These are phyloP conservation scores for Dynastes grantii DNA, from an alignment of 2,888 invertebrate species.

Conservation along the genomic window DNA sequence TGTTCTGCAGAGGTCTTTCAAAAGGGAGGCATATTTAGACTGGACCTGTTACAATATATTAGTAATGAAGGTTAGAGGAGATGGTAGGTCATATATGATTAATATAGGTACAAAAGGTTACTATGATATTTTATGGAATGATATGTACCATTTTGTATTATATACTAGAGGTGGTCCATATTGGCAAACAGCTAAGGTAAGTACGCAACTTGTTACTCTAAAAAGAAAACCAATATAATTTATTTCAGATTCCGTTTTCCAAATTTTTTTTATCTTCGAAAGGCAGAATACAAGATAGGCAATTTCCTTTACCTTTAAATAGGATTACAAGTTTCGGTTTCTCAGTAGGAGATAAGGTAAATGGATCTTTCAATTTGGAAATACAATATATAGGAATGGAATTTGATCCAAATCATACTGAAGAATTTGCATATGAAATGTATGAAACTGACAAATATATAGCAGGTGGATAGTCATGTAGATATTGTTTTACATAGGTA, in stretches of 20 bases:
- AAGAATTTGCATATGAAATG: constrained; percentile 95
- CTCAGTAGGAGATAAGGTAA: constrained; percentile 83
- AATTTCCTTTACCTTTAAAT: constrained; percentile 76
- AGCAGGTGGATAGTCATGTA: constrained; percentile 73
- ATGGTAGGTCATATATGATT: constrained; percentile 92
- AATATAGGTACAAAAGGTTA: constrained; percentile 84
- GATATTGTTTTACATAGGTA: neutral
- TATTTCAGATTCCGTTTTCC: constrained; percentile 88
- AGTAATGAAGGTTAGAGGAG: constrained; percentile 89
- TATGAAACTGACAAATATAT: constrained; percentile 82
- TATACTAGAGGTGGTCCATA: constrained; percentile 98
- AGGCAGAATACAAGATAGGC: constrained; percentile 90
- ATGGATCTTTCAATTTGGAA: constrained; percentile 91
- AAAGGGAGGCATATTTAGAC: constrained; percentile 79
- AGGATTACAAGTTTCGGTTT: constrained; percentile 86
- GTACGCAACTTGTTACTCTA: neutral
- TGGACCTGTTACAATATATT: constrained; percentile 86
- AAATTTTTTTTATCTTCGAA: constrained; percentile 89
- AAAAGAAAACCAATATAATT: neutral
- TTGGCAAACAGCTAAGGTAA: constrained; percentile 93
- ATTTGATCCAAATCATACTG: constrained; percentile 84
- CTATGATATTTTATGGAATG: constrained; percentile 92
- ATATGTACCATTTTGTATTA: constrained; percentile 88
- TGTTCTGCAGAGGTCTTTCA: constrained; percentile 83
- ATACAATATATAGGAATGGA: constrained; percentile 94